Base-by-base conservation (phyloP, 2,888 invertebrate species). In the Aphidoletes aphidimyza region DNA sequence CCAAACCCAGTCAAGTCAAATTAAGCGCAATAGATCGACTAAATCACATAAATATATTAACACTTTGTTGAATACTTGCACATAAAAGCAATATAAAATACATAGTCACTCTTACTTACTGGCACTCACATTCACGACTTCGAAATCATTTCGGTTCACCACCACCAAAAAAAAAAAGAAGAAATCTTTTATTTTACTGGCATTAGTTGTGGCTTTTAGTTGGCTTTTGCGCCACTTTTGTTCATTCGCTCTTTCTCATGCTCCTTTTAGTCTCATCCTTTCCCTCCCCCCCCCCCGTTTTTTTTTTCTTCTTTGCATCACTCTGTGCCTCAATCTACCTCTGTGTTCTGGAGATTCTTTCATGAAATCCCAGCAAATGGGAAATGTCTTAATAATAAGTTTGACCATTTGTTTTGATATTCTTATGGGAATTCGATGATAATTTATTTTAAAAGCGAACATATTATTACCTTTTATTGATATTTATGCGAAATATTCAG, bases 331-430 rank as follows among this genome's bases (percentile, higher is more conserved):
- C 47, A 14, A 6, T 47, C 47, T 47, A 39, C 11, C 39, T 39
- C 39, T 39, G 39, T 39, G 39, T 39, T 39, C 22, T 22, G 6
- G 54, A 54, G n/a, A 54, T 22, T 54, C 47, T 26, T 78, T 36
- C 17, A 36, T 19, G 8, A 81, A 81, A 81, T 81, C 81, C 37
- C 37, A 81, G 19, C 81, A 81, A 81, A 81, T 81, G 81, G 81
- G 37, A 81, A 86, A 86, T 86, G 86, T 86, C 86, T 86, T 85
- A 84, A 85, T 86, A 86, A 86, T 86, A 86, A 86, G 85, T 85
- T 86, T 54, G 86, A 81, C 86, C 86, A 86, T 86, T 86, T 86
- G 85, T 86, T 86, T 86, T 86, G 85, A 86, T 86, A 86, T 85
- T 86, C 86, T 86, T 54, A 85, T 86, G 86, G 86, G 69, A 84